Base-by-base conservation (phyloP, 2,797 vertebrate genomes). In the Diplodus sargus region DNA sequence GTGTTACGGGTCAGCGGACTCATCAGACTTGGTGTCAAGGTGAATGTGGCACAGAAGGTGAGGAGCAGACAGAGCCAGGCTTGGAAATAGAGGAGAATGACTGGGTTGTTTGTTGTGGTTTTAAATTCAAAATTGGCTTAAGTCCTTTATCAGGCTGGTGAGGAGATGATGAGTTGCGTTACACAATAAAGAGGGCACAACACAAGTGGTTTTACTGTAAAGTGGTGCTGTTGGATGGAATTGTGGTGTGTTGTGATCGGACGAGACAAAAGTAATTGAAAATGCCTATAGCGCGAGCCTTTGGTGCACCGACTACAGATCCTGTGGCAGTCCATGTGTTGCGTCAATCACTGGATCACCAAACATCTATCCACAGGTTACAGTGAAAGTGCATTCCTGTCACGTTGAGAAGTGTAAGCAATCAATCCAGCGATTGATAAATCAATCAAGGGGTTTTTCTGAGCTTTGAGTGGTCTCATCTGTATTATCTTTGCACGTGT, bases 71-170 rank as follows among this genome's bases (percentile, higher is more conserved):
- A 18, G 67, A 74, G 25, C 25, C 53, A 59, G 58, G 42, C 34
- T 74, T 30, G 64, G 70, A 57, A 53, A 23, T 18, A 18, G 61
- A 79, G 30, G n/a, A 54, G 17, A 12, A n/a, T 34, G 13, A 51
- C n/a, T 45, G 16, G 30, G 63, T 63, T 70, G 34, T 22, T 18
- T 66, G 52, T 39, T 34, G 23, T 48, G 48, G 45, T 58, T 80
- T 64, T 62, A 5, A 83, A 84, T 87, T 74, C 79, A 20, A 87
- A 82, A 78, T 76, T 13, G 60, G 69, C 53, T 73, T 86, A n/a
- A 66, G 74, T 60, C 74, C 47, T 79, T 76, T 39, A 83, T 81
- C 47, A 7, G 70, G 20, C 70, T 57, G 13, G 13, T 15, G 39
- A 72, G 59, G 56, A 82, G 53, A 64, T 66, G 75, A 79, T 70